Base-by-base conservation (phyloP, 2,113 vertebrate species). In the Phycodurus eques region DNA sequence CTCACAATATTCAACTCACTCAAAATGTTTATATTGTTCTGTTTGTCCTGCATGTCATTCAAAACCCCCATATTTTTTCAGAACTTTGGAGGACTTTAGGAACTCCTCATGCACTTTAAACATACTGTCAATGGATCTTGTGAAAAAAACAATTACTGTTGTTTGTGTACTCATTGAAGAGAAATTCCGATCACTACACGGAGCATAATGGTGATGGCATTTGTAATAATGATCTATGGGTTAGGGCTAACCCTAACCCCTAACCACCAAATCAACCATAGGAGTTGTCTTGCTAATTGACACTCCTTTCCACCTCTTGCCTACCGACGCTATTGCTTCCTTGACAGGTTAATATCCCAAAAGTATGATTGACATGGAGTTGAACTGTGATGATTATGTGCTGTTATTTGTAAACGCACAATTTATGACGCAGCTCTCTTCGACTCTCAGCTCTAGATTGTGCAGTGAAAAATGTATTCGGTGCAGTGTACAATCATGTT, bases 401-500 rank as follows among this genome's bases (percentile, higher is more conserved):
- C 13, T 13, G 47, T 14, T 49, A 14, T 49, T 20, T 19, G 15
- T 53, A 53, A 14, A 53, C 5, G 51, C 51, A 19, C 1, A n/a
- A 22, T 9, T 56, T 22, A 12, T 2, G 2, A 53, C 11, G n/a
- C n/a, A 22, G 54, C 54, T 11, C 6, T 22, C 53, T 22, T 49
- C 0, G 4, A 89, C 83, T 83, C 85, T 87, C 91, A 92, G 46
- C 12, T 47, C 46, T 47, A 12, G 12, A 47, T 17, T 80, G 20
- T 68, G 35, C 57, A 49, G 75, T 70, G 43, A n/a, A 68, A 69
- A 54, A 53, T 73, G 64, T 79, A 75, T 81, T 77, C 87, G 83
- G 79, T 4, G 14, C 75, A 69, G 85, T 70, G 74, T 65, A 68
- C 78, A 83, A 83, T 81, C 84, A 82, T 84, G 84, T 90, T 90